Evolutionary conservation across 2,797 vertebrate genomes (phyloP), one percentile per base, ranked within the genome.

Genomic region (Lindbergichthys nudifrons): DNA sequence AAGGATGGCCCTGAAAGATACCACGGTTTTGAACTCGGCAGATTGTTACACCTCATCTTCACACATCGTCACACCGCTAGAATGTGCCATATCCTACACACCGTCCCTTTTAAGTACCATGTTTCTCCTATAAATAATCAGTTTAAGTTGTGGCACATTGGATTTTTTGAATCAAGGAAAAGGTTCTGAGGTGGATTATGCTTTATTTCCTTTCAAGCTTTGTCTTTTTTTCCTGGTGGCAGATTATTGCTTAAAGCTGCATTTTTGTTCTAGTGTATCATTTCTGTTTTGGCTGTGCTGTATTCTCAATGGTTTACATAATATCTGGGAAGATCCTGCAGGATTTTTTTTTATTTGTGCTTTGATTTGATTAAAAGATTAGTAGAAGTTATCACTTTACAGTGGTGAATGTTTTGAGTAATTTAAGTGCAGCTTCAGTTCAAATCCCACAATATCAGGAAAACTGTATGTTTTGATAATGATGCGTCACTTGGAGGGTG

Each of bases 201-300:
- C 15, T 69, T 30, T 63, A 36, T 70, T 75, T 57, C 12, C 60
- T 54, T 77, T 10, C 63, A 81, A 75, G 47, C 69, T 84, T 86
- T 48, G 12, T 19, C 45, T 80, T 72, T 65, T 81, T 71, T 80
- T 52, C 60, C 53, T 61, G 56, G 48, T 39, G 51, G 59, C 66
- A 64, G 68, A 14, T 73, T 74, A 73, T 80, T 60, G 53, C 73
- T 79, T 23, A 56, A 13, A 59, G 52, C 57, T 90, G 83, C 90
- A 88, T 86, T 89, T 79, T 84, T 77, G 62, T 77, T 73, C 19
- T 70, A 60, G 48, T 73, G 3, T n/a, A n/a, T 62, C 9, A 52
- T 82, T 83, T 86, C 66, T 75, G 39, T 74, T 84, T 71, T 82
- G 85, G 82, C 84, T 87, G 68, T 58, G 54, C 47, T 32, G 1